A percentile compares a stretch with the other conserved stretches of the same genome.
These are phyloP conservation scores for Nymphicus hollandicus DNA, from an alignment of 2,113 vertebrate species.

Conservation along the genomic window DNA sequence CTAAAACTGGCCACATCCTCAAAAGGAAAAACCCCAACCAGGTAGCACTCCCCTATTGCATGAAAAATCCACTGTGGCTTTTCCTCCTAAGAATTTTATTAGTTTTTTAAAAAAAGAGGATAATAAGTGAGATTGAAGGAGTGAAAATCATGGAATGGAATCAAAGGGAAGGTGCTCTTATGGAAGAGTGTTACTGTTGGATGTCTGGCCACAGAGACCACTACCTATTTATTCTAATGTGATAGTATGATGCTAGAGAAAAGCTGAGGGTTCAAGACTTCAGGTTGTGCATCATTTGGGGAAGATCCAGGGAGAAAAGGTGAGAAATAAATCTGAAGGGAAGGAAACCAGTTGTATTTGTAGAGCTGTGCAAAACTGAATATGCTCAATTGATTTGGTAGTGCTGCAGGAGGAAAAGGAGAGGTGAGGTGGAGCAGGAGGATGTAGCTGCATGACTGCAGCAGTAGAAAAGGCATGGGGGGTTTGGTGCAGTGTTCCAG, in stretches of 20 bases:
- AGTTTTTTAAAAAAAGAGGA: neutral
- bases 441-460: fast-evolving
- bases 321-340: neutral
- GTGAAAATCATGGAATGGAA: neutral
- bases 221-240: neutral
- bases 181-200: neutral
- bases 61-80: neutral
- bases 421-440: neutral
- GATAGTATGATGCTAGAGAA: neutral
- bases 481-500: neutral
- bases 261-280: neutral
- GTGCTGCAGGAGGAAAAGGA: neutral
- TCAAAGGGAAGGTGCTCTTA: neutral
- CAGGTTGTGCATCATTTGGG: neutral
- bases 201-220: fast-evolving
- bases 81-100: neutral
- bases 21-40: neutral
- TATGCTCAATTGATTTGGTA: neutral
- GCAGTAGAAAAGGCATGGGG: neutral
- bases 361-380: neutral
- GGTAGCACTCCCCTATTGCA: neutral
- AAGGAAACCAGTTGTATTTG: neutral
- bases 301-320: neutral
- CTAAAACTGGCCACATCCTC: neutral
- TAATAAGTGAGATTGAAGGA: neutral